phyloP scores from a whole-genome alignment of 2,888 invertebrate genomes.

The Papilio elwesi region DNA sequence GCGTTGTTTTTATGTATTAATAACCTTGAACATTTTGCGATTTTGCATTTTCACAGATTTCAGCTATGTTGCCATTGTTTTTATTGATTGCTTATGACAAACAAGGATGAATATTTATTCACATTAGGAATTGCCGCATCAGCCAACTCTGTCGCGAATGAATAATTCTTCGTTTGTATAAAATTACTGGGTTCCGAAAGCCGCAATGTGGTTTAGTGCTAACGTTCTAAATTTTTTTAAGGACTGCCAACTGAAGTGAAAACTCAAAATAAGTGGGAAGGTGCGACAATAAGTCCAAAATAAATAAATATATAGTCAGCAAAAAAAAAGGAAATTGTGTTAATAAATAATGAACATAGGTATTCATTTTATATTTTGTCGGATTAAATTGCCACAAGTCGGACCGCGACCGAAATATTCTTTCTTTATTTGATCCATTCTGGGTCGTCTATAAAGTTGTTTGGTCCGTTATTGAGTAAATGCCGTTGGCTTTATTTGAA shows the following conservation, averaged over 20 bases:
- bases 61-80: neutral
- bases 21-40: conserved; percentile 47
- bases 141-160: conserved; percentile 3
- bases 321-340: neutral
- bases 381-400: conserved; percentile 17
- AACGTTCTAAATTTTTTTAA: no score
- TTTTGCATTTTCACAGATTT: conserved; percentile 22
- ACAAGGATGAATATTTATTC: conserved; percentile 13
- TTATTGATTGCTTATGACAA: conserved; percentile 3
- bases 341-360: neutral
- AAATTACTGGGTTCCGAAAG: neutral
- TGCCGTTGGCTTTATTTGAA: conserved; percentile 49
- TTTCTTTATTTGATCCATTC: conserved; percentile 29
- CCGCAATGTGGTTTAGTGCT: neutral
- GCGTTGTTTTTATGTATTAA: conserved; percentile 55
- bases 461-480: conserved; percentile 39
- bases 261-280: no score
- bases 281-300: no score
- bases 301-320: no score
- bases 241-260: neutral
- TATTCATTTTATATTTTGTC: conserved; percentile 1
- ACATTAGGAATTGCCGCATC: conserved; percentile 5
- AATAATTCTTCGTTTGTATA: neutral
- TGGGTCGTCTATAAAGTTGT: conserved; percentile 33
- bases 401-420: conserved; percentile 23